Conservation (phyloP, 2,797 vertebrate genomes). For the Halcyon smyrnensis region DNA sequence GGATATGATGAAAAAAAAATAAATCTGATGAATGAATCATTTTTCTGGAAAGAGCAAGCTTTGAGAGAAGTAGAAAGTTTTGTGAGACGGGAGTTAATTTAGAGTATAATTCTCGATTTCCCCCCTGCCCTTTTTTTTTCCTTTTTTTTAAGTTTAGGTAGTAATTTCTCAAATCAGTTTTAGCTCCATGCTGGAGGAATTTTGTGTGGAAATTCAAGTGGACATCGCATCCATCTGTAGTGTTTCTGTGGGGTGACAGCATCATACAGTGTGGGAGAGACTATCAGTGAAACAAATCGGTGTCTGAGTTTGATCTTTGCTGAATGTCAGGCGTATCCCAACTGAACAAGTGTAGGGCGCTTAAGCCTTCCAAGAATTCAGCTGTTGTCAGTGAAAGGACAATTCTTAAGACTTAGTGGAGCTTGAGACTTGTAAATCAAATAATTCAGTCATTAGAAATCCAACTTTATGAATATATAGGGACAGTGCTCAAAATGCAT, state of each 20-base stretch:
- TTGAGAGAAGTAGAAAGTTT: neutral
- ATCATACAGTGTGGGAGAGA: neutral
- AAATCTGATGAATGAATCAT: neutral
- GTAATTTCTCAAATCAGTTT: rapidly evolving
- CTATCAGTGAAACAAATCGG: neutral
- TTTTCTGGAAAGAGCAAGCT: neutral
- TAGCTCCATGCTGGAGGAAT: neutral
- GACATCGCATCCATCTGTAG: neutral
- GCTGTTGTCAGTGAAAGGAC: neutral
- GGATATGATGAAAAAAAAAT: neutral
- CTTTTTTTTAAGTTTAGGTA: neutral
- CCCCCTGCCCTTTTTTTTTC: rapidly evolving
- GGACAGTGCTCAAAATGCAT: neutral
- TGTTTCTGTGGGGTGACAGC: neutral
- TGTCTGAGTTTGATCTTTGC: neutral
- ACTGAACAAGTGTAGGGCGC: neutral
- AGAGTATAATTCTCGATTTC: neutral
- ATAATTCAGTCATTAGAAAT: neutral
- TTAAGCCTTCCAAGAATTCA: neutral
- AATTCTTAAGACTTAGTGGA: neutral
- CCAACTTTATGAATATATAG: neutral
- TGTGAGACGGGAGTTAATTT: neutral
- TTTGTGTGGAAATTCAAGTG: neutral
- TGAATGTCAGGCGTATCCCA: neutral
- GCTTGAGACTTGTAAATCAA: neutral